Base-by-base conservation (phyloP, 2,797 vertebrate genomes). In the Chromis chromis region DNA sequence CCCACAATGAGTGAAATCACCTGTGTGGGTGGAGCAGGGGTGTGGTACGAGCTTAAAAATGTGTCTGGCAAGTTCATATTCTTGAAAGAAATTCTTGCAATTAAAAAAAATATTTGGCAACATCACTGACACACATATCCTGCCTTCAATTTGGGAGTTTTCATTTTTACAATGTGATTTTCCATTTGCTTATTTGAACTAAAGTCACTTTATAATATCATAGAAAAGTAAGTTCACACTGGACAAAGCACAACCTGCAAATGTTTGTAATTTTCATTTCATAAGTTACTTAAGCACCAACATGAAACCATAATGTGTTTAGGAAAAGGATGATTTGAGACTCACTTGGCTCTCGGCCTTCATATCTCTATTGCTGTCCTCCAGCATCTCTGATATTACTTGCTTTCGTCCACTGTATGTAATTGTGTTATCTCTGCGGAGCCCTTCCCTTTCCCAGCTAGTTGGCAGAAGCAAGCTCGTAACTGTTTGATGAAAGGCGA, bases 401-500 rank as follows among this genome's bases (percentile, higher is more conserved):
- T 78, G 53, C 65, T 78, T 76, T 85, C 36, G 36, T 81, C 73
- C 74, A 22, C 60, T 65, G 59, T 76, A 46, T 71, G 77, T 66
- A 63, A 86, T 86, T 64, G 55, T 54, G 83, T 89, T 89, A 88
- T 91, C 87, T 89, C 75, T 60, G 73, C 49, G 19, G n/a, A 84
- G 80, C 74, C 77, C 77, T 81, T 88, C 80, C 85, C 72, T 78
- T 36, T 90, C 89, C 82, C 84, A 84, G 86, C 79, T 84, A 65
- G 82, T 83, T 90, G 86, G 77, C 88, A 87, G 66, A 71, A 60
- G 60, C 60, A 62, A 85, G 55, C 65, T 71, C 39, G 67, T 90
- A 91, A 84, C 72, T 74, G 65, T 80, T 85, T 83, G 83, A 88
- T 90, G 74, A 90, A 87, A 88, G 83, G 65, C 76, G 21, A 74